Evolutionary conservation across 2,113 vertebrate genomes (phyloP).

Genomic region (Peromyscus maniculatus): DNA sequence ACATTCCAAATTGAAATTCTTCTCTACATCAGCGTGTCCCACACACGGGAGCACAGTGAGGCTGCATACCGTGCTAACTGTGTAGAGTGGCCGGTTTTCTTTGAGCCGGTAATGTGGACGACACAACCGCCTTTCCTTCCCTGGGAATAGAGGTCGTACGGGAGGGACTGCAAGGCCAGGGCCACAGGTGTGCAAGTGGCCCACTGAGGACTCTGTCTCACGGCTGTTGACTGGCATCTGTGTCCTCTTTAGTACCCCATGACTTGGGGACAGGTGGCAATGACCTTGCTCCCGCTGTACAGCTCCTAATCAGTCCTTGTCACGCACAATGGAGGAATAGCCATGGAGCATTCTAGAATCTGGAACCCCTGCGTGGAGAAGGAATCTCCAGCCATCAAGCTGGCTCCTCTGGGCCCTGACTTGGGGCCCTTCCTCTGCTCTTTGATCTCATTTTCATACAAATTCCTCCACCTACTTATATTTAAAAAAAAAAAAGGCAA

Average conservation of each 20-base stretch:
- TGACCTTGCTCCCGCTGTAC: accelerated
- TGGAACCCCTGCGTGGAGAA: neutral
- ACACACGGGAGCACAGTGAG: accelerated
- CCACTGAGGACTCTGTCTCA: accelerated
- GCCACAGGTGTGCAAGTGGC: accelerated
- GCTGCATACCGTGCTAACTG: accelerated
- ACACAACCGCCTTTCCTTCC: accelerated
- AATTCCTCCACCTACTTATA: slow-evolving; percentile 63
- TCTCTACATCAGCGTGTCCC: accelerated
- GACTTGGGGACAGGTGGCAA: accelerated
- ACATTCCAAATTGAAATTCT: neutral
- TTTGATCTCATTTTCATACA: slow-evolving; percentile 65
- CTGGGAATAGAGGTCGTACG: accelerated
- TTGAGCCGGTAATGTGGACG: accelerated
- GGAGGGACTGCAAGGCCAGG: accelerated
- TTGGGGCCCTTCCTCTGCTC: neutral
- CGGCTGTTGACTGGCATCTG: accelerated
- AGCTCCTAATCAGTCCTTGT: accelerated
- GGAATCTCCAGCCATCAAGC: neutral
- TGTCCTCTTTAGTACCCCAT: accelerated
- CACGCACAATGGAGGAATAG: neutral
- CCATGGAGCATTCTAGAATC: accelerated
- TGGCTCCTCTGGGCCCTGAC: neutral
- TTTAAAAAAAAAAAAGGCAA: neutral
- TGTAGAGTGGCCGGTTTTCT: accelerated